Conservation (phyloP, 2,888 invertebrate species). For the Carterocephalus palaemon region DNA sequence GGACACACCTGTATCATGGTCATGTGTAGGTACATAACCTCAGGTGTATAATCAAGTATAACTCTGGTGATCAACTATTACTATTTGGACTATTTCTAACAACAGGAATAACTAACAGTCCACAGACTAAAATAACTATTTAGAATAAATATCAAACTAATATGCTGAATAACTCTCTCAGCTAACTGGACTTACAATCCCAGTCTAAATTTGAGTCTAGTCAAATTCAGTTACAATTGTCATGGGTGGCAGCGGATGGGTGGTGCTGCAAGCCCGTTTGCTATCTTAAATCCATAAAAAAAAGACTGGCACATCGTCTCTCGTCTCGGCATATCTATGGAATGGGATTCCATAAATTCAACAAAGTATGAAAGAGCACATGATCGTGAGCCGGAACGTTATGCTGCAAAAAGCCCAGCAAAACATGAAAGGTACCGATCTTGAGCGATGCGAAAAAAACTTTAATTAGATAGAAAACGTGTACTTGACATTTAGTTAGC, state of each 20-base stretch:
- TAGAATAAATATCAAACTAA: background rate
- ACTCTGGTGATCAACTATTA: no score
- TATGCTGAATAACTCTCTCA: background rate
- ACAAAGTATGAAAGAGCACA: constrained; percentile 6
- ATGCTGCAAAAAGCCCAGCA: constrained; percentile 13
- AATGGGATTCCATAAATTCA: constrained; percentile 8
- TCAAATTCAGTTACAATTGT: background rate
- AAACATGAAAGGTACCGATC: constrained; percentile 20
- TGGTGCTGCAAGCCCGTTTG: no score
- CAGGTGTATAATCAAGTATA: no score
- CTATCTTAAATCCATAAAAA: no score
- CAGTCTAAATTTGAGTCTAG: background rate
- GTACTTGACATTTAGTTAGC: constrained; percentile 50
- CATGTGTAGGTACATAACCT: no score
- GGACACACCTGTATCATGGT: no score
- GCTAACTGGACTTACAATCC: no score
- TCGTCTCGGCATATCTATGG: no score
- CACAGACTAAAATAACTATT: background rate
- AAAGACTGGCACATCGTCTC: no score
- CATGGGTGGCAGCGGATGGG: no score
- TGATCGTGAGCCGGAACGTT: constrained; percentile 15
- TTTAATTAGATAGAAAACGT: constrained; percentile 44
- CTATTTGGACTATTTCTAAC: no score
- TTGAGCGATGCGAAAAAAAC: constrained; percentile 27
- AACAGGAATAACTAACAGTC: background rate